A percentile compares a stretch with the other conserved stretches of the same genome.
Evolutionary conservation across 2,113 vertebrate genomes (phyloP).

Genomic region (Anser brachyrhynchus): DNA sequence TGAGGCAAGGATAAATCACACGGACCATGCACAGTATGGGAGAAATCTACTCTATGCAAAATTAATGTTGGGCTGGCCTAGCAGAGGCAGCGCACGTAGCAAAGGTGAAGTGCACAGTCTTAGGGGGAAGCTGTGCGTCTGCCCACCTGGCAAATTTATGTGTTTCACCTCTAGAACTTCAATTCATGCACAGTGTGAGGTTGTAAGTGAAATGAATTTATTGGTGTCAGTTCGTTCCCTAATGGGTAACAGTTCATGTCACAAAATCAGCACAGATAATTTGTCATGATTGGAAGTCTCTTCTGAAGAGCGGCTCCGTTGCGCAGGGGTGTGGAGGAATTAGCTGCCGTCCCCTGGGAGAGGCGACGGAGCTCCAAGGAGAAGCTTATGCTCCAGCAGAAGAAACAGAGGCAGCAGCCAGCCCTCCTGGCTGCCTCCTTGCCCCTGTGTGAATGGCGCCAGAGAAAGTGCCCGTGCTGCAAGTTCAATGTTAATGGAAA

Average conservation of each 20-base stretch:
- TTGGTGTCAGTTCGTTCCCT: conserved; percentile 68
- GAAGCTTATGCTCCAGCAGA: conserved; percentile 2
- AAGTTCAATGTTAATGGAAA: conserved; percentile 74
- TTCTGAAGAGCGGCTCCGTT: conserved; percentile 30
- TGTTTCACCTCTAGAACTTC: conserved; percentile 68
- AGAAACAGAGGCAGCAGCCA: conserved; percentile 65
- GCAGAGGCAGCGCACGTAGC: background rate
- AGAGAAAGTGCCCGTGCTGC: conserved; percentile 58
- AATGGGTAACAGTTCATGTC: conserved; percentile 68
- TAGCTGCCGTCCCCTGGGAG: conserved; percentile 35
- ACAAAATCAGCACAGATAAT: conserved; percentile 66
- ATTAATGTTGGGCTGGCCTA: conserved; percentile 49
- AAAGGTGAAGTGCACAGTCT: conserved; percentile 51
- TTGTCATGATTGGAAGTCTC: conserved; percentile 64
- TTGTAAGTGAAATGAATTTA: conserved; percentile 70
- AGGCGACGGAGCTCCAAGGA: background rate
- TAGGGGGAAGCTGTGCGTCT: conserved; percentile 42
- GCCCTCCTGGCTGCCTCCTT: conserved; percentile 33
- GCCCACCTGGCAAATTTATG: conserved; percentile 71
- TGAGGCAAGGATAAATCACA: background rate
- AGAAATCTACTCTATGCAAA: conserved; percentile 50
- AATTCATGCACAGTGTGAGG: conserved; percentile 35
- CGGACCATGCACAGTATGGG: fast-evolving
- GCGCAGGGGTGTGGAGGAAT: conserved; percentile 20
- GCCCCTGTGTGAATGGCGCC: conserved; percentile 52